Evolutionary conservation across 2,888 invertebrate species (phyloP).

Genomic region (Oscheius myriophilus): DNA sequence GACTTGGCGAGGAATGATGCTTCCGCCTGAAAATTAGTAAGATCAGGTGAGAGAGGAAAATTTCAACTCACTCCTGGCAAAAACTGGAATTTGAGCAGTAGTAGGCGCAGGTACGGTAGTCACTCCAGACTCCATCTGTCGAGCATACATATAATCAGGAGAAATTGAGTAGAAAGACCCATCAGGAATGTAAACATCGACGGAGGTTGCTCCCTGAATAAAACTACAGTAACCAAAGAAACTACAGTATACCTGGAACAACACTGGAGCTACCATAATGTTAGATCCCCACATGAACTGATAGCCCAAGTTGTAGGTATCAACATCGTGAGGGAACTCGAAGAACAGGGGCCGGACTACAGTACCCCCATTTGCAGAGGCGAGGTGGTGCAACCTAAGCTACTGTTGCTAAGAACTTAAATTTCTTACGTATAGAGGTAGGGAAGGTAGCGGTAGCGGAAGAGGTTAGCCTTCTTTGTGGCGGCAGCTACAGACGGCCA

Average conservation of each 20-base stretch:
- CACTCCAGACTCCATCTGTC: conserved; percentile 35
- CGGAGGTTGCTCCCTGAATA: conserved; percentile 46
- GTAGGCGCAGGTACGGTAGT: conserved; percentile 58
- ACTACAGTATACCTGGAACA: conserved; percentile 31
- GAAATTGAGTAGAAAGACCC: conserved; percentile 70
- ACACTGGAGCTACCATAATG: conserved; percentile 54
- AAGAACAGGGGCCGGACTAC: conserved; percentile 66
- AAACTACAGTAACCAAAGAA: not conserved
- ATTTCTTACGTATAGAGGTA: conserved; percentile 59
- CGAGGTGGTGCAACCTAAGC: conserved; percentile 57
- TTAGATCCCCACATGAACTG: conserved; percentile 68
- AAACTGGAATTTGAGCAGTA: conserved; percentile 58
- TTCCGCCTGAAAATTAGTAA: conserved; percentile 72
- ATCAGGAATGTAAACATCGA: conserved; percentile 71
- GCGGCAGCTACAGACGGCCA: conserved; percentile 68
- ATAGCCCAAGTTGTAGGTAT: conserved; percentile 52
- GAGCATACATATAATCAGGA: conserved; percentile 52
- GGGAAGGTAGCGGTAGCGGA: conserved; percentile 66
- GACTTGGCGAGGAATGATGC: conserved; percentile 75
- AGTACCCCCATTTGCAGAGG: conserved; percentile 58
- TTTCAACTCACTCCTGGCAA: conserved; percentile 65
- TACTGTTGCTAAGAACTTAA: not conserved
- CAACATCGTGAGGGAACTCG: conserved; percentile 59
- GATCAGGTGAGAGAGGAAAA: conserved; percentile 52
- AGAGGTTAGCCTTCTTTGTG: conserved; percentile 62